These are phyloP conservation scores for Ommatoiulus sabulosus DNA, from an alignment of 2,888 invertebrate species.

Conservation along the genomic window DNA sequence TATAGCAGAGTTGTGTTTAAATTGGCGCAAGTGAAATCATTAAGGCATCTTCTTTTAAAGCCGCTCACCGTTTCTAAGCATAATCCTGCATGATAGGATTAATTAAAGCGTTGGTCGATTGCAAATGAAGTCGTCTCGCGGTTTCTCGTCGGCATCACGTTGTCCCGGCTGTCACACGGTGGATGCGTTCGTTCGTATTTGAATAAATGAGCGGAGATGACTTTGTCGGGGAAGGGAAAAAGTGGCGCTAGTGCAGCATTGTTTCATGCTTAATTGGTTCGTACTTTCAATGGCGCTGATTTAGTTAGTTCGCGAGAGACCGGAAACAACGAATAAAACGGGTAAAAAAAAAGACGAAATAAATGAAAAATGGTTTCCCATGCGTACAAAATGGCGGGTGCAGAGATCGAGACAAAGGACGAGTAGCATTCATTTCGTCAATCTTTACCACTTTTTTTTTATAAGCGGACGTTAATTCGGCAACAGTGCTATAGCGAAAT, in stretches of 20 bases:
- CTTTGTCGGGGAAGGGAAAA: conserved; percentile 16
- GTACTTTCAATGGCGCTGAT: conserved; percentile 19
- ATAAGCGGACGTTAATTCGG: neutral
- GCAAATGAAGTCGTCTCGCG: conserved; percentile 18
- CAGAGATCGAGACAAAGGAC: neutral
- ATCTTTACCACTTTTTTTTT: neutral
- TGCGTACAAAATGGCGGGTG: conserved; percentile 33
- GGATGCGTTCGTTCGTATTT: neutral
- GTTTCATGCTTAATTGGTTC: conserved; percentile 46
- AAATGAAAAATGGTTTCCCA: conserved; percentile 42
- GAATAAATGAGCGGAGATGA: conserved; percentile 38
- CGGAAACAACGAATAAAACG: conserved; percentile 23
- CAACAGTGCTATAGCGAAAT: neutral
- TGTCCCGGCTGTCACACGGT: conserved; percentile 26
- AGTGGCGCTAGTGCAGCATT: conserved; percentile 26
- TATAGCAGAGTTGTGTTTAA: too few species aligned
- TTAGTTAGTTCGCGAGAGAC: neutral
- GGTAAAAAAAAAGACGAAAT: neutral
- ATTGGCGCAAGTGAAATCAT: neutral
- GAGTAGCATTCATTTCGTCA: neutral
- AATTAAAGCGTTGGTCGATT: conserved; percentile 1
- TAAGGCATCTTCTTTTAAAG: neutral
- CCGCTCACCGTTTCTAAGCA: neutral
- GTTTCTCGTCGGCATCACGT: neutral
- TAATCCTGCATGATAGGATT: conserved; percentile 17